Base-by-base conservation (phyloP, 1,140 invertebrate genomes). In the Caenorhabditis brenneri region DNA sequence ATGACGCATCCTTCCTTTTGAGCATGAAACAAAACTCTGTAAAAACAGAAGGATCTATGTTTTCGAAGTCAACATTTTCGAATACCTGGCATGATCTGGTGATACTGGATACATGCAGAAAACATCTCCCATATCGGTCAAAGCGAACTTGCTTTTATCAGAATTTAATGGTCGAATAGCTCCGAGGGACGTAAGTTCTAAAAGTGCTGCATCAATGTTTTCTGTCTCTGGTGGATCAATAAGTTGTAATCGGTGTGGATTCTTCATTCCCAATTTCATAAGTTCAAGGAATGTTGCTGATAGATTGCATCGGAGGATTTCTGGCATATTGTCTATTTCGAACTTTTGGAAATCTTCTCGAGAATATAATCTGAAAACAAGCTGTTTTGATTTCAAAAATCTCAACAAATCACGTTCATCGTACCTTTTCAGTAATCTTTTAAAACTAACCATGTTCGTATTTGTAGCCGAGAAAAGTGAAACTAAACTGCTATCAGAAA, bases 71-170 rank as follows among this genome's bases (percentile, higher is more conserved):
- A 7, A 19, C 6, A 33, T 79, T 48, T 19, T 0, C 12, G n/a
- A 49, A 48, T 16, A 84, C 83, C 95, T 96, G 6, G 95, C 94
- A 91, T 95, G 95, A 81, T 94, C 93, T 0, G 97, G 97, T 91
- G 98, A 96, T 53, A 99, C 92, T 0, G 97, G 97, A 91, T 97
- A 98, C 24, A 93, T 92, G 0, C 95, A 93, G 95, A 98, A 96
- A 88, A 94, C 94, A 84, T 93, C 94, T 1, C 97, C 97, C 16
- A 95, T 85, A 1, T 93, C 91, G 0, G 96, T 98, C 80, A 98
- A 92, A 90, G 93, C 86, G 36, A 84, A 81, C 19, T 24, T 31
- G 22, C 39, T 69, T 79, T 81, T 48, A 19, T 74, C 65, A 10
- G 65, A 74, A 42, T 51, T 55, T n/a, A 42, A 42, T 1, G 65